These are phyloP conservation scores for Limnothrissa miodon DNA, from an alignment of 2,113 vertebrate genomes.

Conservation along the genomic window DNA sequence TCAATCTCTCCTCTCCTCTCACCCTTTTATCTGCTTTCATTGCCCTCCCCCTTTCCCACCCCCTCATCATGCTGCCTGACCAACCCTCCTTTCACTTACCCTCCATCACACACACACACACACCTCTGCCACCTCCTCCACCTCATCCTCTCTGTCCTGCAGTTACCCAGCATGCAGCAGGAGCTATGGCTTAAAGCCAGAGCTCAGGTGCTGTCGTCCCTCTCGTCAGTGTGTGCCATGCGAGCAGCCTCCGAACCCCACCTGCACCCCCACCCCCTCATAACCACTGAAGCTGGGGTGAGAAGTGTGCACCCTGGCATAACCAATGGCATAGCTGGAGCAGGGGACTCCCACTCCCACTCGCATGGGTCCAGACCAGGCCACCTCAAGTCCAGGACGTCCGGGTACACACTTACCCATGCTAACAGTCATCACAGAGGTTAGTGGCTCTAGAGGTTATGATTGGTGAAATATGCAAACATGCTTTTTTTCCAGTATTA, in stretches of 20 bases:
- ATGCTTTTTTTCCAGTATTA: background rate
- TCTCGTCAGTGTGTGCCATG: slow-evolving; percentile 45
- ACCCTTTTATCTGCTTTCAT: slow-evolving; percentile 50
- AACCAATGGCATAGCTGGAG: background rate
- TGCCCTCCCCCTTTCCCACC: slow-evolving; percentile 38
- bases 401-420: slow-evolving; percentile 28
- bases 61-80: background rate
- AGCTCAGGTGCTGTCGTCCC: slow-evolving; percentile 48
- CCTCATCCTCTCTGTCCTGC: slow-evolving; percentile 6
- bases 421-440: slow-evolving; percentile 51
- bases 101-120: background rate
- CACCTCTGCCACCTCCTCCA: background rate
- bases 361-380: slow-evolving; percentile 12
- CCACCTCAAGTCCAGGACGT: slow-evolving; percentile 30
- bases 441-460: slow-evolving; percentile 17
- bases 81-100: background rate
- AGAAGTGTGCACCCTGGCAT: slow-evolving; percentile 26
- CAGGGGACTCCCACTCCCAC: slow-evolving; percentile 10
- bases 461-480: background rate
- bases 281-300: slow-evolving; percentile 32
- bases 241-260: slow-evolving; percentile 30
- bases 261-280: slow-evolving; percentile 15
- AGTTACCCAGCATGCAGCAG: slow-evolving; percentile 59
- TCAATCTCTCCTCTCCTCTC: slow-evolving; percentile 43
- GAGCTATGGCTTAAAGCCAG: slow-evolving; percentile 51